These are phyloP conservation scores for Ennomos quercinarius DNA, from an alignment of 2,888 invertebrate genomes.

Conservation along the genomic window DNA sequence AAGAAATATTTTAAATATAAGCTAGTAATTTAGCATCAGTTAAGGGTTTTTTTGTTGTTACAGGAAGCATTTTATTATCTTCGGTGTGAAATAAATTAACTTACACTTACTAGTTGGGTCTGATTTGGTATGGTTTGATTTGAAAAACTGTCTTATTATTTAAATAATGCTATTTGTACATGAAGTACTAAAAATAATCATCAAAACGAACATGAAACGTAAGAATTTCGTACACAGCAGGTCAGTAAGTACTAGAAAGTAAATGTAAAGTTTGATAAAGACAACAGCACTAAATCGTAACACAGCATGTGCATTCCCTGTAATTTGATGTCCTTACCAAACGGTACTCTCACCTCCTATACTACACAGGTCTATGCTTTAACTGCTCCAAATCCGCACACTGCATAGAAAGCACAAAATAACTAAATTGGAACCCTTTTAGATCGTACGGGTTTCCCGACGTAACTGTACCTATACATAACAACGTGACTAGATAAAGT, in stretches of 20 bases:
- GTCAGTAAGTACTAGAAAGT: no score
- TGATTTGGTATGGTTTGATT: no score
- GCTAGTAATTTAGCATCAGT: constrained; percentile 15
- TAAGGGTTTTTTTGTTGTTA: constrained; percentile 21
- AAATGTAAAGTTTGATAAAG: no score
- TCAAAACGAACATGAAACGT: no score
- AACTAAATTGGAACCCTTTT: constrained; percentile 53
- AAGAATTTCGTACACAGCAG: no score
- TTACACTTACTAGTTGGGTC: background rate
- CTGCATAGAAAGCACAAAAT: constrained; percentile 47
- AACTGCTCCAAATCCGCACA: constrained; percentile 32
- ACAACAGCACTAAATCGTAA: no score
- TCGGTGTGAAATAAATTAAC: background rate
- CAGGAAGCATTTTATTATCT: constrained; percentile 8
- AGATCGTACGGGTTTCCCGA: constrained; percentile 54
- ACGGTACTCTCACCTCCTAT: constrained; percentile 2
- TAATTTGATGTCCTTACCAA: constrained; percentile 7
- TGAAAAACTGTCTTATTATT: no score
- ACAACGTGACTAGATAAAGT: constrained; percentile 66
- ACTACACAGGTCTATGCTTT: constrained; percentile 1
- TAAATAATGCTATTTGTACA: no score
- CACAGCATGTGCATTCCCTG: background rate
- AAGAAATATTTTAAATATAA: constrained; percentile 44
- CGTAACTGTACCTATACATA: constrained; percentile 55
- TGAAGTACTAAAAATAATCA: no score